Evolutionary conservation across 23 tunicate genomes (phyloP), one percentile per base, ranked within the genome.

Genomic region (Pegea sp.): DNA sequence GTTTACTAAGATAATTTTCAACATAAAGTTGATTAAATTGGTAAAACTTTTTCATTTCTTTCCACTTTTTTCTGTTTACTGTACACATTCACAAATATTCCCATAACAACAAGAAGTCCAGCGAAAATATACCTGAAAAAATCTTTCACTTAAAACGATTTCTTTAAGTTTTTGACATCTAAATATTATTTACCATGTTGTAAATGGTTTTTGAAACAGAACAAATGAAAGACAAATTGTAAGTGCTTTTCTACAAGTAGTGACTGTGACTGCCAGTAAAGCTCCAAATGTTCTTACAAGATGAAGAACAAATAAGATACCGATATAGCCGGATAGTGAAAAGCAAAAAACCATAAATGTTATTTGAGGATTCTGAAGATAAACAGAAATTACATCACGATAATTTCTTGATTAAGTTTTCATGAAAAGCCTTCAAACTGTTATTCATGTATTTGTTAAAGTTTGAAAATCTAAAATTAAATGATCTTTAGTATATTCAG

Each of bases 241-340:
- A 22, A 77, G 67, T 5, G 77, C 77, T 70, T 77, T 77, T 48
- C 90, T 54, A 30, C 75, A 70, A 29, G 90, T 77, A 13, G 90
- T 70, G 11, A 77, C 90, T 42, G 90, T 77, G 46, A 77, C 90
- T 29, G 90, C 90, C 11, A 72, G 49, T 42, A 77, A 42, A 18
- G 90, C 90, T 58, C 90, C 90, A 64, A 69, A 77, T 5, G 65
- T 63, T 51, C 76, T 52, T 4, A 77, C 90, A n/a, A 77, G 51
- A 22, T 64, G 69, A 20, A 77, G 51, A 16, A 77, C 90, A 57
- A 77, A 77, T 28, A 29, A 52, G 5, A 77, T 58, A 1, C 90
- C 90, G 25, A 77, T 48, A 49, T 77, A 77, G 5, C 90, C 90
- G 43, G 76, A 50, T 25, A 77, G 51, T 16, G 90, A 77, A 32